Evolutionary conservation across 2,888 invertebrate genomes (phyloP), one percentile per base, ranked within the genome.

Genomic region (Tinea semifulvella): DNA sequence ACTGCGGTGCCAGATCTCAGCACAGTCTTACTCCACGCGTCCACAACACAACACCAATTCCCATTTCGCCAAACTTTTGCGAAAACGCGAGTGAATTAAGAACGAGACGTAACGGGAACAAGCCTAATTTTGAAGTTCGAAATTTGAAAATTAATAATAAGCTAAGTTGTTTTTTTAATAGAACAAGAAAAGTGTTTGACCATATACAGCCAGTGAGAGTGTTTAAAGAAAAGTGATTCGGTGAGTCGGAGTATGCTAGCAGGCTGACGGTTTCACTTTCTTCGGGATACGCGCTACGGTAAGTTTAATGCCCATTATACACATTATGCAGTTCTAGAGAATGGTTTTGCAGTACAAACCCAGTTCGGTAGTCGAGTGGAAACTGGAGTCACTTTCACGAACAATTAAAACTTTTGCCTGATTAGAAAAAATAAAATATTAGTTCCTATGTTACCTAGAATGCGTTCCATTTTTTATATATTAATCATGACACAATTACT

Each of bases 191-290:
- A 31, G 31, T 31, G 31, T 31, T 31, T 31, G 31, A n/a, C 31
- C 31, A 31, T 13, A 31, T 31, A 27, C 13, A 31, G 31, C 10
- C 31, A 64, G 68, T 65, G 66, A 64, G 69, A 63, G 68, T 58
- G 58, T 43, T 39, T 35, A 54, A 14, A 61, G 56, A 61, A 63
- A 63, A 68, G 72, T 71, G 68, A 61, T 62, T 26, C 26, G 26
- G 26, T 6, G 31, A 31, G 57, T 55, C 61, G 63, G 61, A 65
- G 71, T 53, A 73, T 76, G 76, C 69, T 61, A 58, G 51, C 52
- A 60, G 57, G 61, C 56, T 60, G 60, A 59, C 57, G 63, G 61
- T 74, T 77, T 76, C 76, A 73, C 77, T 76, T 76, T 77, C 77
- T 67, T 69, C 65, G 70, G 71, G 70, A 70, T 68, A 64, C 59